Percentiles rank a stretch among this genome's conserved stretches.
Conservation (phyloP, 2,888 invertebrate genomes). For the Beris chalybata region DNA sequence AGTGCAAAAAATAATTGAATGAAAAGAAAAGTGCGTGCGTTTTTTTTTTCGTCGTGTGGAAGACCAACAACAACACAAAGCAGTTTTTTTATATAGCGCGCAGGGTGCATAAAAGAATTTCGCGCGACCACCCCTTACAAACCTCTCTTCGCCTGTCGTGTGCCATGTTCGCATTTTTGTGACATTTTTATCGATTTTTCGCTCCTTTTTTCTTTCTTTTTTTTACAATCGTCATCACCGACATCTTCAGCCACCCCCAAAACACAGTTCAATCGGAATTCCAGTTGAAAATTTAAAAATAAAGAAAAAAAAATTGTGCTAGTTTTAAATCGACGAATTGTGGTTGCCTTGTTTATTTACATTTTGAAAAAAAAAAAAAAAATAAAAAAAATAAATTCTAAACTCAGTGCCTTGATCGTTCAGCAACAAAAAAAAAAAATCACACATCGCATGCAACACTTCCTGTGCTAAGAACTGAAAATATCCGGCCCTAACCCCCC, state of each 20-base stretch:
- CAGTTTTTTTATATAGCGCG: constrained; percentile 32
- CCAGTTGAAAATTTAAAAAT: too few relatives aligned
- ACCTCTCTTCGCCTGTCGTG: not conserved
- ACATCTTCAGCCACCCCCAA: not conserved
- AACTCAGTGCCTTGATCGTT: not conserved
- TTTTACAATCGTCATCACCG: not conserved
- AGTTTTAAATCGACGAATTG: constrained; percentile 1
- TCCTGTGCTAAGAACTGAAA: not conserved
- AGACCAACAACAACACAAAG: too few relatives aligned
- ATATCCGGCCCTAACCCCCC: too few relatives aligned
- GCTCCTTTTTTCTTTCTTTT: constrained; percentile 21
- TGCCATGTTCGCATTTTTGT: constrained; percentile 25
- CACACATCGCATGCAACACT: not conserved
- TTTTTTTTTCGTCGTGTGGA: too few relatives aligned
- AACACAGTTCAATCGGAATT: not conserved
- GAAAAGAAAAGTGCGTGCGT: too few relatives aligned
- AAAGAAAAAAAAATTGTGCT: not conserved
- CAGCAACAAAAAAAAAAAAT: not conserved
- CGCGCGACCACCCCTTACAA: constrained; percentile 2
- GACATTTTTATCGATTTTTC: constrained; percentile 30
- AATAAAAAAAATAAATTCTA: constrained; percentile 1
- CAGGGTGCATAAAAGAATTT: constrained; percentile 33
- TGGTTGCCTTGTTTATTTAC: not conserved
- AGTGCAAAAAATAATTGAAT: too few relatives aligned
- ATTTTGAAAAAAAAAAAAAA: not conserved